A percentile compares a stretch with the other conserved stretches of the same genome.
Conservation (phyloP, 2,113 vertebrate species). For the Microcebus murinus region DNA sequence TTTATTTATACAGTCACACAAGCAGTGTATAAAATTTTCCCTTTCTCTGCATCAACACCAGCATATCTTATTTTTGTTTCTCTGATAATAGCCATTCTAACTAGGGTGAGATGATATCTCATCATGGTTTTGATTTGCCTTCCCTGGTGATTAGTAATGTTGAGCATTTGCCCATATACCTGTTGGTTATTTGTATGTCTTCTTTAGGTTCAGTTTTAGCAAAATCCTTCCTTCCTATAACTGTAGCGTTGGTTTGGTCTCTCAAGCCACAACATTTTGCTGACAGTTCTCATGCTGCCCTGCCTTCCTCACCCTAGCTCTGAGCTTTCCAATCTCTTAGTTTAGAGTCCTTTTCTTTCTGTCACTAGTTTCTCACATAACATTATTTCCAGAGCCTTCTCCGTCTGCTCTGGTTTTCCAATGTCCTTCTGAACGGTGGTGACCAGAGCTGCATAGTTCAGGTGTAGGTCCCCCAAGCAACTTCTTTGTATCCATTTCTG, state of each 20-base stretch:
- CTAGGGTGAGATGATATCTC: neutral
- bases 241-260: neutral
- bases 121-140: neutral
- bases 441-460: neutral
- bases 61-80: neutral
- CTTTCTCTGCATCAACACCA: neutral
- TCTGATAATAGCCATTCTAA: neutral
- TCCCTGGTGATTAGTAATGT: neutral
- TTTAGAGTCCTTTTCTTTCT: neutral
- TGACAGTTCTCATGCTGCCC: neutral
- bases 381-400: neutral
- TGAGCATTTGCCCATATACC: neutral
- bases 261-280: neutral
- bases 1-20: neutral
- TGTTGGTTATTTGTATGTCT: neutral
- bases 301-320: too few relatives aligned
- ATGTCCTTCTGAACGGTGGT: neutral
- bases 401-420: neutral
- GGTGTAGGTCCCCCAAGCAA: rapidly evolving
- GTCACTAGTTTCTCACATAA: neutral
- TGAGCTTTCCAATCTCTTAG: neutral
- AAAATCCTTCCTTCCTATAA: neutral
- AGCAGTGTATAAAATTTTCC: neutral
- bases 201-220: neutral
- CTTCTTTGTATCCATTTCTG: neutral